These are phyloP conservation scores for Limanda limanda DNA, from an alignment of 2,113 vertebrate genomes.

Conservation along the genomic window DNA sequence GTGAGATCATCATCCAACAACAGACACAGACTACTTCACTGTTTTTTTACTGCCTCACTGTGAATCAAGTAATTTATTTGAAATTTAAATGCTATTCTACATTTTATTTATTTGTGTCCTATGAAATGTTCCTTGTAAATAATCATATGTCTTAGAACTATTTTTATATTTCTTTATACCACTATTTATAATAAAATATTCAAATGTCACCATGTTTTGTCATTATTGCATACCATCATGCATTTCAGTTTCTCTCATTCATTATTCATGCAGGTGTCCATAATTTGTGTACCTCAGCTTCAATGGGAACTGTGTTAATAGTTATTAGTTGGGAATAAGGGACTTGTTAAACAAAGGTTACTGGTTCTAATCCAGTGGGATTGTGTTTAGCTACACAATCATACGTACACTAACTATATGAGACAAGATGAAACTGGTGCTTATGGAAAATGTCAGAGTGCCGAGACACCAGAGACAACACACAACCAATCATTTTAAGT, in stretches of 20 bases:
- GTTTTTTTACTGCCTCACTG: constrained; percentile 64
- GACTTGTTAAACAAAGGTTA: neutral
- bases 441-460: no score
- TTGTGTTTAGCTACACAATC: neutral
- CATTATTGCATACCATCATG: constrained; percentile 6
- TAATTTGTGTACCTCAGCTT: neutral
- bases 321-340: neutral
- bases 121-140: constrained; percentile 72
- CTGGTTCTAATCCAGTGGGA: neutral
- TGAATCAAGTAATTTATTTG: constrained; percentile 76
- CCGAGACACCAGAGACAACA: no score
- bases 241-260: neutral
- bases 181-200: constrained; percentile 77
- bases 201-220: constrained; percentile 5
- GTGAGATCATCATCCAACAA: constrained; percentile 41
- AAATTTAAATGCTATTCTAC: constrained; percentile 48
- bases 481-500: neutral
- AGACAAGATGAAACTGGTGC: neutral
- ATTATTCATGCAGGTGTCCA: neutral
- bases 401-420: neutral
- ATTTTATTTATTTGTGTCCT: constrained; percentile 75
- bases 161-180: constrained; percentile 78
- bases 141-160: constrained; percentile 72
- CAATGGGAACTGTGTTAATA: neutral
- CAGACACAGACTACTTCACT: constrained; percentile 58